These are phyloP conservation scores for Microtus agrestis DNA, from an alignment of 2,797 vertebrate species.

Conservation along the genomic window DNA sequence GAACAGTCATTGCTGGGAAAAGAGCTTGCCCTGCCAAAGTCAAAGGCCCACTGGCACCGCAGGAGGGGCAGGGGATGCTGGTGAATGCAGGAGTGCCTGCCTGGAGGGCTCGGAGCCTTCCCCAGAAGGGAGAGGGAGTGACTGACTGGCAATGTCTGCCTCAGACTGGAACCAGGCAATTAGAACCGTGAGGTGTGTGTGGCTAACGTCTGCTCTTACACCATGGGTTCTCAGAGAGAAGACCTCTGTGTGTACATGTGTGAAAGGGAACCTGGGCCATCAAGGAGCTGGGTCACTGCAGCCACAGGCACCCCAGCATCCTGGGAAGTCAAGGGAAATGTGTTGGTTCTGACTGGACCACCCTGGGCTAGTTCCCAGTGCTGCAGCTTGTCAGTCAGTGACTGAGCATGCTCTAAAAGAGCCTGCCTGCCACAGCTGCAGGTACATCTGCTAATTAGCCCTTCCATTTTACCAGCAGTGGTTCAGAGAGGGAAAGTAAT, in stretches of 20 bases:
- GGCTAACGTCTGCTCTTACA: not conserved
- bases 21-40: not conserved
- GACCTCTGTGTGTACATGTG: not conserved
- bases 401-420: not conserved
- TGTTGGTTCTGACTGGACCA: too few species aligned
- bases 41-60: not conserved
- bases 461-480: not conserved
- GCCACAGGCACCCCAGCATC: not conserved
- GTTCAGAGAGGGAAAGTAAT: not conserved
- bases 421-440: not conserved
- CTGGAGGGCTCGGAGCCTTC: not conserved
- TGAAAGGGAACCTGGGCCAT: not conserved
- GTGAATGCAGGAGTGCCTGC: not conserved
- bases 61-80: not conserved
- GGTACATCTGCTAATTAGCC: not conserved
- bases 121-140: not conserved
- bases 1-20: not conserved
- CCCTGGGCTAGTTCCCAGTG: not conserved
- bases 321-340: not conserved
- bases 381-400: not conserved
- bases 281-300: not conserved
- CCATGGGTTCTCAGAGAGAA: not conserved
- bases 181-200: not conserved
- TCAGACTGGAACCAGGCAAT: too few species aligned
- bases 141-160: not conserved